phyloP scores from a whole-genome alignment of 2,113 vertebrate species.

The Motacilla tschutschensis region DNA sequence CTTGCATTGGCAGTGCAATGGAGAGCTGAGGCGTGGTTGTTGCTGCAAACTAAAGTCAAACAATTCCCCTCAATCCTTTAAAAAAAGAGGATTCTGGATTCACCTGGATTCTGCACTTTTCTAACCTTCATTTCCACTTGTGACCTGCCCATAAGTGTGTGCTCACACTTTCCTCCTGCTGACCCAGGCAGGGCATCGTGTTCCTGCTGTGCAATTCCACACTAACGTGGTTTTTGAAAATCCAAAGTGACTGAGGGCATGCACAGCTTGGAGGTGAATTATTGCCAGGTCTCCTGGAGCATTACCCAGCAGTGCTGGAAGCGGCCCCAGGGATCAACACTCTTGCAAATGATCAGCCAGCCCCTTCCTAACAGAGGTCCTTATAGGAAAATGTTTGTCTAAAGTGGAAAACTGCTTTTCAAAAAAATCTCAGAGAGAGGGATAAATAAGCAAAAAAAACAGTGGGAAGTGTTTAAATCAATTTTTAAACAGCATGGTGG shows the following conservation, averaged over 20 bases:
- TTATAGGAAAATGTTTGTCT: neutral
- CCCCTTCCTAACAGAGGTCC: neutral
- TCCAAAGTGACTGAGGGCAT: neutral
- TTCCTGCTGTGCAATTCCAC: rapidly evolving
- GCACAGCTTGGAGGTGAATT: neutral
- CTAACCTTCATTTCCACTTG: neutral
- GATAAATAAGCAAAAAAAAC: neutral
- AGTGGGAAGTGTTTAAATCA: neutral
- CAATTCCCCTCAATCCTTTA: neutral
- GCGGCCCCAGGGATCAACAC: rapidly evolving
- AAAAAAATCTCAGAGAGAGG: neutral
- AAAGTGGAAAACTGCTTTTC: neutral
- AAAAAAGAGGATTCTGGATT: neutral
- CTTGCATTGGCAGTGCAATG: neutral
- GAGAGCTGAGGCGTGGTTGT: rapidly evolving
- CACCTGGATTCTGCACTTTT: neutral
- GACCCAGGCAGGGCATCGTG: rapidly evolving
- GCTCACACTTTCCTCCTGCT: neutral
- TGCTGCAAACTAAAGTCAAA: neutral
- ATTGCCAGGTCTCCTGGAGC: neutral
- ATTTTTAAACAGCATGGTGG: neutral
- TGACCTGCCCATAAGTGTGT: neutral
- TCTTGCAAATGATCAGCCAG: neutral
- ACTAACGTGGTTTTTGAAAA: neutral
- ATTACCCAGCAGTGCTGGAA: neutral